phyloP scores from a whole-genome alignment of 1,140 invertebrate species.

The Aradophagus sp. region DNA sequence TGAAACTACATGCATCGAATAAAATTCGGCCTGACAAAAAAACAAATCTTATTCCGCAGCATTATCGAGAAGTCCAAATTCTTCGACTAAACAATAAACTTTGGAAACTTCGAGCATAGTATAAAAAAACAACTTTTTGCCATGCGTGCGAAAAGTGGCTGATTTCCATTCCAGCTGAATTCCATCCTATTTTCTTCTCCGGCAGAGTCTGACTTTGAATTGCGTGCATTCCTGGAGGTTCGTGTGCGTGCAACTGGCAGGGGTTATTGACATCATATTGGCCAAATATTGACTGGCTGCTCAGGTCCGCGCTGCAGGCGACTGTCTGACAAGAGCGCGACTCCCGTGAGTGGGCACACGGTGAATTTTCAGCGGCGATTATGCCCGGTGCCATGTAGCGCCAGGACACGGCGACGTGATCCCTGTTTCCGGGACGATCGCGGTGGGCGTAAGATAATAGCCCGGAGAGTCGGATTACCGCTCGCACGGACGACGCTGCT shows the following conservation, averaged over 20 bases:
- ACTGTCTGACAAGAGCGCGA: constrained; percentile 44
- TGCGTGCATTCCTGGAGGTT: not conserved
- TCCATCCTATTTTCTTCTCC: no score
- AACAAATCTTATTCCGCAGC: no score
- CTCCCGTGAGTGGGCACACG: constrained; percentile 49
- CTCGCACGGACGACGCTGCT: constrained; percentile 8
- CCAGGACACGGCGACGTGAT: constrained; percentile 55
- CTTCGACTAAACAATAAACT: no score
- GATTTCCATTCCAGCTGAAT: no score
- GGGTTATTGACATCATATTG: constrained; percentile 59
- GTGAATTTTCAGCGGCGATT: constrained; percentile 51
- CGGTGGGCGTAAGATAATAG: constrained; percentile 58
- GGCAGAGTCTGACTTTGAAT: no score
- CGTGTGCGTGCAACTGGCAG: not conserved
- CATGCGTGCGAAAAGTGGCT: no score
- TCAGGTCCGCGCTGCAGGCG: constrained; percentile 44
- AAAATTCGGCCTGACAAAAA: no score
- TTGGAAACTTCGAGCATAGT: no score
- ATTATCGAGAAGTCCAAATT: no score
- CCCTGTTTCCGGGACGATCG: constrained; percentile 54
- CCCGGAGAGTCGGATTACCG: constrained; percentile 40
- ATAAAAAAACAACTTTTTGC: no score
- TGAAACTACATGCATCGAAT: no score
- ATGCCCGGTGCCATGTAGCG: constrained; percentile 47
- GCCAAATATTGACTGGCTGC: constrained; percentile 49